A percentile compares a stretch with the other conserved stretches of the same genome.
These are phyloP conservation scores for Ganaspis sp. DNA, from an alignment of 1,140 invertebrate species.

Conservation along the genomic window DNA sequence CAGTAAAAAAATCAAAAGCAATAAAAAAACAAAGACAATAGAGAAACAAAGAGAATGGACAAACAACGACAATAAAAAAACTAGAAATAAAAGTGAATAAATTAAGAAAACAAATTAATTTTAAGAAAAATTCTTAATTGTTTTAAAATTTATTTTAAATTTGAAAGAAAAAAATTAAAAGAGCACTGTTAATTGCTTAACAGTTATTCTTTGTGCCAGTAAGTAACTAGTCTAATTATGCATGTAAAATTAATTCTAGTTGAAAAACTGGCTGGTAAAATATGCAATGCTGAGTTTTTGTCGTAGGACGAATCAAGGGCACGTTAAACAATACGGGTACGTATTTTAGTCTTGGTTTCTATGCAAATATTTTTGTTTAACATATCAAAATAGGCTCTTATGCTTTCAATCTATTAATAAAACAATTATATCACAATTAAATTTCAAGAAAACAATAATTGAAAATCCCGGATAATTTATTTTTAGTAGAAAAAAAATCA, in stretches of 20 bases:
- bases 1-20: no score
- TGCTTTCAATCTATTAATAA: background rate
- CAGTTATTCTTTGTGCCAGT: background rate
- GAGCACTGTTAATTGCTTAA: background rate
- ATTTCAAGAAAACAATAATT: background rate
- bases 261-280: constrained; percentile 22
- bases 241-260: constrained; percentile 7
- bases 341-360: background rate
- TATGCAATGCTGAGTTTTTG: background rate
- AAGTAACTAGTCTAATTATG: background rate
- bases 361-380: background rate
- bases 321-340: constrained; percentile 11
- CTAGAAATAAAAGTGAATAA: no score
- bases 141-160: background rate
- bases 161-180: background rate
- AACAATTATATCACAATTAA: background rate
- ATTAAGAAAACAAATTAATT: no score
- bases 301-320: constrained; percentile 23
- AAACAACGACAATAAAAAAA: no score
- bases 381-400: background rate
- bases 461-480: no score
- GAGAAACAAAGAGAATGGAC: no score
- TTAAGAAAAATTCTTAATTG: no score
- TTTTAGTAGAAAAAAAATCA: no score
- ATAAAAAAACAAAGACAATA: no score